Evolutionary conservation across 2,888 invertebrate genomes (phyloP).

Genomic region (Drosophila affinis): DNA sequence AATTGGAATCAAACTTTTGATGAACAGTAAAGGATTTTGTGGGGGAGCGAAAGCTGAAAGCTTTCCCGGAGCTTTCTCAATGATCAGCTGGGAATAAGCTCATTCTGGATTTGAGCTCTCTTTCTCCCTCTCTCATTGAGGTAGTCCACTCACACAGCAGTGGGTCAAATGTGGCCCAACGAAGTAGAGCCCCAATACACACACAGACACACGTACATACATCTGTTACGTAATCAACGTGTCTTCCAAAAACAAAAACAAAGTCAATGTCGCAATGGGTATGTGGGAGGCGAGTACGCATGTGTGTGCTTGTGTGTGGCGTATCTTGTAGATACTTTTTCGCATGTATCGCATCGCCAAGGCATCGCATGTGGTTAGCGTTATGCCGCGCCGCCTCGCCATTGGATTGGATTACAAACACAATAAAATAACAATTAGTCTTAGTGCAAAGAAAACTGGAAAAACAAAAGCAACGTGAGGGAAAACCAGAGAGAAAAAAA

Average conservation of each 20-base stretch:
- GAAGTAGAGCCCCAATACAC: not conserved
- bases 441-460: constrained; percentile 51
- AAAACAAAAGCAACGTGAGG: constrained; percentile 19
- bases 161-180: not conserved
- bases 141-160: not conserved
- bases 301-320: not conserved
- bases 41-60: too few relatives aligned
- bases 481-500: not conserved
- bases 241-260: not conserved
- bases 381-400: constrained; percentile 7
- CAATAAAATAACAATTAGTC: constrained; percentile 72
- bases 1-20: too few relatives aligned
- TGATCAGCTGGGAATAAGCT: not conserved
- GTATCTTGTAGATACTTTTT: constrained; percentile 21
- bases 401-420: constrained; percentile 64
- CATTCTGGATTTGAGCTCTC: too few relatives aligned
- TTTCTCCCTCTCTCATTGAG: not conserved
- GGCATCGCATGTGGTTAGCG: constrained; percentile 16
- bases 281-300: not conserved
- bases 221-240: constrained; percentile 20
- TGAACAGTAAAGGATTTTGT: too few relatives aligned
- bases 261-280: constrained; percentile 6
- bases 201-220: not conserved
- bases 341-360: not conserved
- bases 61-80: not conserved